Evolutionary conservation across 2,888 invertebrate species (phyloP).

Genomic region (Cantharis flavilabris): DNA sequence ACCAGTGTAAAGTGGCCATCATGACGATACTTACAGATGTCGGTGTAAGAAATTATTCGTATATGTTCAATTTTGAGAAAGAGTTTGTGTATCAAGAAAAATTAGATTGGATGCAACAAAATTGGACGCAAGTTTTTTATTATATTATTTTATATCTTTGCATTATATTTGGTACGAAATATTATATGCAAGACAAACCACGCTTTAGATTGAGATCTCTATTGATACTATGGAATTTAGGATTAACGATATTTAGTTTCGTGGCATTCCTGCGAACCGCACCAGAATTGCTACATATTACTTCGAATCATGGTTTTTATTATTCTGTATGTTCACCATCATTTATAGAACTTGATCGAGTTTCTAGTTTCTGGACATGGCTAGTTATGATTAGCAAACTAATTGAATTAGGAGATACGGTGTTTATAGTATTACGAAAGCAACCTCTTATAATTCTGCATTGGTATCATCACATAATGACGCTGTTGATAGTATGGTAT

Average conservation of each 20-base stretch:
- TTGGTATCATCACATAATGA: slow-evolving; percentile 97
- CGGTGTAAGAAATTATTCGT: slow-evolving; percentile 45
- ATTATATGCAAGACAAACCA: slow-evolving; percentile 90
- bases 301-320: slow-evolving; percentile 88
- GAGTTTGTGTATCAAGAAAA: slow-evolving; percentile 89
- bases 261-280: slow-evolving; percentile 91
- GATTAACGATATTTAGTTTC: slow-evolving; percentile 92
- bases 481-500: slow-evolving; percentile 92
- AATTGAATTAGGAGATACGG: slow-evolving; percentile 93
- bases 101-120: slow-evolving; percentile 92
- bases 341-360: slow-evolving; percentile 89
- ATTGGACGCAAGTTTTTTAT: slow-evolving; percentile 94
- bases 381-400: slow-evolving; percentile 96
- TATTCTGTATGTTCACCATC: slow-evolving; percentile 96
- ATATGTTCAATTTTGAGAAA: slow-evolving; percentile 93
- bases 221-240: slow-evolving; percentile 89
- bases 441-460: slow-evolving; percentile 93
- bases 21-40: neutral
- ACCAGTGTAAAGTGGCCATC: too few species aligned
- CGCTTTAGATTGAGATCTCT: slow-evolving; percentile 87
- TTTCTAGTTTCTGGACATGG: slow-evolving; percentile 97
- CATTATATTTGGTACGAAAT: slow-evolving; percentile 90
- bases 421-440: slow-evolving; percentile 91
- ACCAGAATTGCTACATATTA: slow-evolving; percentile 88
- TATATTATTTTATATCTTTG: slow-evolving; percentile 87